Percentiles rank a stretch among this genome's conserved stretches.
These are phyloP conservation scores for Sarcophaga subvicina DNA, from an alignment of 2,888 invertebrate species.

Conservation along the genomic window DNA sequence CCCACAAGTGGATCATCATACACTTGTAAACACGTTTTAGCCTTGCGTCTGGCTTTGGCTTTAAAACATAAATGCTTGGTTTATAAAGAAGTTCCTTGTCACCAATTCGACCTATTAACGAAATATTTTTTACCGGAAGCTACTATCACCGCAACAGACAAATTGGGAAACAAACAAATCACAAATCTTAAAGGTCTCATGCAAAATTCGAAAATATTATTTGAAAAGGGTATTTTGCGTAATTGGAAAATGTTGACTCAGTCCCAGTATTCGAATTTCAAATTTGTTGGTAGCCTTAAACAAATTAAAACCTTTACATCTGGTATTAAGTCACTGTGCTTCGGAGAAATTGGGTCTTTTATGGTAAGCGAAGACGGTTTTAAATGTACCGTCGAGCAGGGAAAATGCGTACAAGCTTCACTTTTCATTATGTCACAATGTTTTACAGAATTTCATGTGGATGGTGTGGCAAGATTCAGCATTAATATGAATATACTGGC, in stretches of 20 bases:
- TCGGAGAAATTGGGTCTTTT: slow-evolving; percentile 93
- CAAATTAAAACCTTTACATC: slow-evolving; percentile 91
- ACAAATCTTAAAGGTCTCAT: slow-evolving; percentile 69
- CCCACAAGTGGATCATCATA: slow-evolving; percentile 74
- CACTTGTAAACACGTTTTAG: slow-evolving; percentile 88
- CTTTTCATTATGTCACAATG: slow-evolving; percentile 92
- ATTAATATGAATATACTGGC: slow-evolving; percentile 89
- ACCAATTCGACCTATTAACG: slow-evolving; percentile 83
- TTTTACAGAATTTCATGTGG: slow-evolving; percentile 83
- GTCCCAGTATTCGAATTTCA: slow-evolving; percentile 84
- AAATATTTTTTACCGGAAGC: slow-evolving; percentile 76
- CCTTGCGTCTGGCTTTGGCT: slow-evolving; percentile 84
- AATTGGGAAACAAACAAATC: slow-evolving; percentile 2
- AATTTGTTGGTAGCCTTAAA: slow-evolving; percentile 90
- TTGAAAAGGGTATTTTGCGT: slow-evolving; percentile 77
- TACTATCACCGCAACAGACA: slow-evolving; percentile 2
- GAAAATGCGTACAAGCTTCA: slow-evolving; percentile 94
- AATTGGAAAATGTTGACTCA: slow-evolving; percentile 80
- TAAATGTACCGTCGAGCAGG: slow-evolving; percentile 95
- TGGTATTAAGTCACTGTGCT: slow-evolving; percentile 92
- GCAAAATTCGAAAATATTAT: slow-evolving; percentile 78
- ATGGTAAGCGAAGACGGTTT: slow-evolving; percentile 92
- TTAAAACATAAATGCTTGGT: slow-evolving; percentile 62
- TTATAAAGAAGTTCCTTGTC: slow-evolving; percentile 82
- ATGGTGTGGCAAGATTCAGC: slow-evolving; percentile 76